phyloP scores from a whole-genome alignment of 2,113 vertebrate genomes.

The Tylochromis polylepis region DNA sequence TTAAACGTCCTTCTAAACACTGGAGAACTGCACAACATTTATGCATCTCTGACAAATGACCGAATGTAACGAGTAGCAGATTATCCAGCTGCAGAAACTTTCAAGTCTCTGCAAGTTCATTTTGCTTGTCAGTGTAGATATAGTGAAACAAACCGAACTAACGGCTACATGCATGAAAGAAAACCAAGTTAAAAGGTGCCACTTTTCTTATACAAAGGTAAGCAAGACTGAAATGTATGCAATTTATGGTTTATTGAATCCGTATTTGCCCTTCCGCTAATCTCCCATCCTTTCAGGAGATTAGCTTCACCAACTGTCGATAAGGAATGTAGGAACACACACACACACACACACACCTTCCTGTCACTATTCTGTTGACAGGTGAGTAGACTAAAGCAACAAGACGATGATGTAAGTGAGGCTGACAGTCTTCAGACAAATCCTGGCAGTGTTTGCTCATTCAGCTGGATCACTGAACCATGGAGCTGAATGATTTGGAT shows the following conservation, averaged over 20 bases:
- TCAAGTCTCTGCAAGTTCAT: neutral
- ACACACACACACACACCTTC: neutral
- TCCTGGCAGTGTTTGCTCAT: neutral
- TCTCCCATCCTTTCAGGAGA: neutral
- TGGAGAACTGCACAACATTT: too few species aligned
- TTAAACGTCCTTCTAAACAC: neutral
- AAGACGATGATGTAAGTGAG: neutral
- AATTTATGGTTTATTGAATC: neutral
- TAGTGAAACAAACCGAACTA: neutral
- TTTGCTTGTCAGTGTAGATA: neutral
- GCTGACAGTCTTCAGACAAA: neutral
- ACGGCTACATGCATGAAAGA: neutral
- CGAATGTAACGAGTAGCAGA: neutral
- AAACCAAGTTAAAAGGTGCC: neutral
- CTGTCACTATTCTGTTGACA: neutral
- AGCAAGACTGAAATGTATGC: accelerated
- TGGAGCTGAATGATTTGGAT: neutral
- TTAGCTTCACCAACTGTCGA: neutral
- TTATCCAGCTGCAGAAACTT: neutral
- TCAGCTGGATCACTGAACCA: neutral
- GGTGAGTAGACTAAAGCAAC: neutral
- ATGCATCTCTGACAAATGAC: too few species aligned
- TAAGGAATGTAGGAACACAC: neutral
- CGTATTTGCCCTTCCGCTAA: neutral
- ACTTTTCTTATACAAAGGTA: accelerated